A percentile compares a stretch with the other conserved stretches of the same genome.
Conservation (phyloP, 2,113 vertebrate species). For the Malurus cyaneus region DNA sequence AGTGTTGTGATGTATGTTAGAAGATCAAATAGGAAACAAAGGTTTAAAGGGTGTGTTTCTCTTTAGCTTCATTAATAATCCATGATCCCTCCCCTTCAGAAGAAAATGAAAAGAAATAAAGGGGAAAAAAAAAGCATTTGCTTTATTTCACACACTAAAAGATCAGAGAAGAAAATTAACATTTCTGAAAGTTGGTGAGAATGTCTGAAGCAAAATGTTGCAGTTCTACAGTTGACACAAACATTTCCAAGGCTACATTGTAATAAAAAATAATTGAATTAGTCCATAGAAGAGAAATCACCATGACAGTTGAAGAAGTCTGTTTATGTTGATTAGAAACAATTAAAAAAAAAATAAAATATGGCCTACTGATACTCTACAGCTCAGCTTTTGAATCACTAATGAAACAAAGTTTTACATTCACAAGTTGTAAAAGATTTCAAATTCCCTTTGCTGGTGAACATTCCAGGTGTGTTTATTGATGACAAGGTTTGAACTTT, state of each 20-base stretch:
- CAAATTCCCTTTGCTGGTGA: not conserved
- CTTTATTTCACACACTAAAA: not conserved
- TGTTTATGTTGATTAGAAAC: not conserved
- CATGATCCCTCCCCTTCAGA: not conserved
- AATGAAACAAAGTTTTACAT: not conserved
- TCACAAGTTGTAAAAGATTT: not conserved
- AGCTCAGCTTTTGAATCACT: not conserved
- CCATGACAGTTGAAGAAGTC: not conserved
- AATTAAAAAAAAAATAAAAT: not conserved
- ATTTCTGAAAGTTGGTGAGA: not conserved
- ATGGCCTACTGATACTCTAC: not conserved
- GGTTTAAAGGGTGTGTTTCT: not conserved
- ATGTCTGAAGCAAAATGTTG: not conserved
- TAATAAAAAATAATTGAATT: not conserved
- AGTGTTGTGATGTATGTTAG: not conserved
- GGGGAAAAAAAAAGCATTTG: not conserved
- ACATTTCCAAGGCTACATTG: not conserved
- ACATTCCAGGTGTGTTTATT: not conserved
- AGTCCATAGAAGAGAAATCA: not conserved
- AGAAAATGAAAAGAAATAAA: not conserved
- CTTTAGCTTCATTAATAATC: not conserved
- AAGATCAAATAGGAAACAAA: slow-evolving; percentile 29
- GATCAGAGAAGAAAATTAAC: not conserved
- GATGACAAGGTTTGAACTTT: not conserved
- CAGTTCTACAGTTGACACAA: not conserved